Percentiles rank a stretch among this genome's conserved stretches.
Evolutionary conservation across 2,113 vertebrate genomes (phyloP).

Genomic region (Agapornis roseicollis): DNA sequence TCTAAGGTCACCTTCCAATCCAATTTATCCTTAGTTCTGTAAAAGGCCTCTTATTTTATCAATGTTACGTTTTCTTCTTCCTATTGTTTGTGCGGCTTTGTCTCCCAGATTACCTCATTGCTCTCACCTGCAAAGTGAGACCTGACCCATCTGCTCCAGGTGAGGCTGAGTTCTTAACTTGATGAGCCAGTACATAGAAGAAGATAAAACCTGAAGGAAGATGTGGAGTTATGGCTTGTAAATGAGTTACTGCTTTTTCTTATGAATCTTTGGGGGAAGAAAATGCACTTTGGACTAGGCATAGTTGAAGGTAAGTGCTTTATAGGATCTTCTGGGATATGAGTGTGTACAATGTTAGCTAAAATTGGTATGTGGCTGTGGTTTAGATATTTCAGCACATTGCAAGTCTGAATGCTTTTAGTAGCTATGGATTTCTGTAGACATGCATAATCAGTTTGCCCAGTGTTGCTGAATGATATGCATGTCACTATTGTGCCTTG

Average conservation of each 20-base stretch:
- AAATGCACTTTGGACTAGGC: rapidly evolving
- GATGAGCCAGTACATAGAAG: not conserved
- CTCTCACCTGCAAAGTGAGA: not conserved
- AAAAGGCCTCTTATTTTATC: not conserved
- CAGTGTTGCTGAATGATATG: rapidly evolving
- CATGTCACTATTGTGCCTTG: rapidly evolving
- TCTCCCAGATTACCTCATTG: not conserved
- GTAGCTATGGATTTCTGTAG: not conserved
- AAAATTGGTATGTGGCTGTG: not conserved
- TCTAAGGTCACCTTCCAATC: not conserved
- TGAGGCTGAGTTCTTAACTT: not conserved
- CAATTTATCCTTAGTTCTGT: not conserved
- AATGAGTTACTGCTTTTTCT: rapidly evolving
- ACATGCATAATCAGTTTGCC: rapidly evolving
- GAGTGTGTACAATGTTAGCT: rapidly evolving
- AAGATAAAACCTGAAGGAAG: not conserved
- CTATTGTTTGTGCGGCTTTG: not conserved
- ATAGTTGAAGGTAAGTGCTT: not conserved
- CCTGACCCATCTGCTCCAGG: not conserved
- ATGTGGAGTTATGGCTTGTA: rapidly evolving
- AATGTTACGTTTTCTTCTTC: not conserved
- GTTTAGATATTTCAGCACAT: rapidly evolving
- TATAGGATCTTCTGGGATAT: rapidly evolving
- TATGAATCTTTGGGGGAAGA: rapidly evolving
- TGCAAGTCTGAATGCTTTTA: rapidly evolving